Evolutionary conservation across 2,888 invertebrate species (phyloP).

Genomic region (Atethmia centrago): DNA sequence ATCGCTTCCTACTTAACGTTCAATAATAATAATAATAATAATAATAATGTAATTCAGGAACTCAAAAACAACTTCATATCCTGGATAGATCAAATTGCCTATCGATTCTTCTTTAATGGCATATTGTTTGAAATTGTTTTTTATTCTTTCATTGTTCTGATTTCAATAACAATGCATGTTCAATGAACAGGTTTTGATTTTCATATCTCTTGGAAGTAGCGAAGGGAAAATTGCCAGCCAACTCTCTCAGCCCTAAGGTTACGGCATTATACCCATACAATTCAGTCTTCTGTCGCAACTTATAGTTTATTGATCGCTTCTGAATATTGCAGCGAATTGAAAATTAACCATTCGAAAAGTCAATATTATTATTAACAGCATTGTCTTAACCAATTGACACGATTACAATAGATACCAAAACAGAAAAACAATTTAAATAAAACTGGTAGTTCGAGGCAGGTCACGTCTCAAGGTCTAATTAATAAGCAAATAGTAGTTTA

Average conservation of each 20-base stretch:
- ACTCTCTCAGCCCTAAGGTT: constrained; percentile 12
- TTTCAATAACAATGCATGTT: constrained; percentile 5
- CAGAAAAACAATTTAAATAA: constrained; percentile 27
- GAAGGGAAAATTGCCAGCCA: constrained; percentile 14
- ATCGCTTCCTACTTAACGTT: constrained; percentile 29
- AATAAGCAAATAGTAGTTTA: constrained; percentile 38
- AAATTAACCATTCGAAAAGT: not conserved
- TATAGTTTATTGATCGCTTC: constrained; percentile 18
- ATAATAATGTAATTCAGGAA: constrained; percentile 3
- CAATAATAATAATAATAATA: not conserved
- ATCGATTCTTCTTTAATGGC: constrained; percentile 1
- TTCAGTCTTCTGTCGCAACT: constrained; percentile 8
- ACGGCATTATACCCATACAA: constrained; percentile 12
- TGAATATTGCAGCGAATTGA: constrained; percentile 1
- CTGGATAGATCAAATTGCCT: constrained; percentile 6
- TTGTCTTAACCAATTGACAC: constrained; percentile 22
- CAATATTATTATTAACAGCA: constrained; percentile 17
- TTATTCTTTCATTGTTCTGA: constrained; percentile 9
- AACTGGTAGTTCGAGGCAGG: constrained; percentile 31
- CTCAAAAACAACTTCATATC: not conserved
- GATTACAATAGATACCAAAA: constrained; percentile 21
- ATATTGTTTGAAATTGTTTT: constrained; percentile 30
- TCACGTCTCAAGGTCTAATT: constrained; percentile 50
- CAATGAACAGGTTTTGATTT: constrained; percentile 29
- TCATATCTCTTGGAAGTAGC: constrained; percentile 1